Evolutionary conservation across 2,888 invertebrate genomes (phyloP).

Genomic region (Gerris lacustris): DNA sequence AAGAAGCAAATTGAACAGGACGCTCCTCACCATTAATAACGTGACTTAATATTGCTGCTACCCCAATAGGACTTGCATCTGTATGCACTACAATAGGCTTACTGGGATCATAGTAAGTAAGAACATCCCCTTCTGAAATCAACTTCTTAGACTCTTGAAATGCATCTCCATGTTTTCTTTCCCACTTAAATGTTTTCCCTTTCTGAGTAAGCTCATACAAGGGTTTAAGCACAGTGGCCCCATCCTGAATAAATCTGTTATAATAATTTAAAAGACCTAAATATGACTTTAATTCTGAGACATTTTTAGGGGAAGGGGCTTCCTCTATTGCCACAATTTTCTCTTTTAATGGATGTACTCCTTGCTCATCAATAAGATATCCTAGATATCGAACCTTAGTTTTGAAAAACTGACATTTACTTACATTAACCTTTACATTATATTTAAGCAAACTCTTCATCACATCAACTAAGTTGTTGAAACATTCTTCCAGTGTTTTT

Average conservation of each 20-base stretch:
- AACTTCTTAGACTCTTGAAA: constrained; percentile 28
- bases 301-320: no score
- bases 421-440: no score
- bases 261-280: no score
- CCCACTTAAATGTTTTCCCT: constrained; percentile 10
- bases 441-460: background rate
- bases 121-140: constrained; percentile 26
- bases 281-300: no score
- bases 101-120: constrained; percentile 27
- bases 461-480: background rate
- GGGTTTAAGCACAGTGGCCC: background rate
- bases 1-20: constrained; percentile 19
- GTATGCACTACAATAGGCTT: constrained; percentile 25
- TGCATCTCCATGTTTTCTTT: constrained; percentile 20
- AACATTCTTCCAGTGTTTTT: background rate
- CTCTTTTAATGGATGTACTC: no score
- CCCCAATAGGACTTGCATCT: constrained; percentile 23
- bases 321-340: no score
- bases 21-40: constrained; percentile 20
- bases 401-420: background rate
- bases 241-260: no score
- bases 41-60: constrained; percentile 23
- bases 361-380: no score
- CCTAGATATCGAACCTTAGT: no score
- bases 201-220: constrained; percentile 10